These are phyloP conservation scores for Laupala kohalensis DNA, from an alignment of 1,140 invertebrate genomes.

Conservation along the genomic window DNA sequence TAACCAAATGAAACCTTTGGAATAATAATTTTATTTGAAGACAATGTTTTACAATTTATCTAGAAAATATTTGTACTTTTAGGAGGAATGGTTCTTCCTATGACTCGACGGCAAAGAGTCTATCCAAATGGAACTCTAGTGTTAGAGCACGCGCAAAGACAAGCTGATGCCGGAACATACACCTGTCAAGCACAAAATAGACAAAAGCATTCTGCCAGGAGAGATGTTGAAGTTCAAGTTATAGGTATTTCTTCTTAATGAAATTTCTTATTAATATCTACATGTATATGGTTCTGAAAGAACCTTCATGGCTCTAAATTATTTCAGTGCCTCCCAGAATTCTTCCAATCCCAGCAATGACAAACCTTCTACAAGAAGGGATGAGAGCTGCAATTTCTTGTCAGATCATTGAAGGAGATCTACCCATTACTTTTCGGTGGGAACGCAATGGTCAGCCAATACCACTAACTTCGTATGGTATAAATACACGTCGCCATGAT, in stretches of 20 bases:
- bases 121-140: slow-evolving; percentile 76
- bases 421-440: slow-evolving; percentile 78
- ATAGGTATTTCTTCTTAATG: slow-evolving; percentile 39
- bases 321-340: slow-evolving; percentile 74
- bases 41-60: too few species aligned
- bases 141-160: slow-evolving; percentile 64
- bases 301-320: neutral
- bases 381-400: slow-evolving; percentile 86
- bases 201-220: slow-evolving; percentile 61
- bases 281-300: neutral
- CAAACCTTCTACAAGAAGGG: slow-evolving; percentile 68
- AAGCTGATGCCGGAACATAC: slow-evolving; percentile 70
- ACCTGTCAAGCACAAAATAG: slow-evolving; percentile 78
- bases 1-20: too few species aligned
- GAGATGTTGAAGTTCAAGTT: slow-evolving; percentile 73
- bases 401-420: slow-evolving; percentile 86
- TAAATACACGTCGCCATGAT: slow-evolving; percentile 52
- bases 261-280: neutral
- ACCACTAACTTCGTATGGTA: slow-evolving; percentile 27
- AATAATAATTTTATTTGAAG: too few species aligned
- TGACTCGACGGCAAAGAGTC: slow-evolving; percentile 75
- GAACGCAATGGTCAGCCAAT: slow-evolving; percentile 64
- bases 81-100: slow-evolving; percentile 69
- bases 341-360: slow-evolving; percentile 70
- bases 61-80: too few species aligned